Evolutionary conservation across 2,797 vertebrate species (phyloP).

Genomic region (Scolopax bukidnonensis): DNA sequence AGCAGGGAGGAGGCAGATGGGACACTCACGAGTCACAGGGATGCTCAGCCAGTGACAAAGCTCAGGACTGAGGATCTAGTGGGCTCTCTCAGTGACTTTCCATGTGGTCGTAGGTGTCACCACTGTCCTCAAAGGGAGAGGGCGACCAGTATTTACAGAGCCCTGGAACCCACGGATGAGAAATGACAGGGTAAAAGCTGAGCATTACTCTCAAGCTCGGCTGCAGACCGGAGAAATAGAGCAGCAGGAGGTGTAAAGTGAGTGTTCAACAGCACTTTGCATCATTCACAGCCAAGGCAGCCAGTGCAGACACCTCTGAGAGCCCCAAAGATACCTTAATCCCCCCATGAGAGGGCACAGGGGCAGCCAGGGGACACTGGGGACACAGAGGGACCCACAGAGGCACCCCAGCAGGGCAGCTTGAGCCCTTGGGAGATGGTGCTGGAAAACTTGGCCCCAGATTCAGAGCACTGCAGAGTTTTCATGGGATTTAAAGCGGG

Average conservation of each 20-base stretch:
- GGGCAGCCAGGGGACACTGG: background rate
- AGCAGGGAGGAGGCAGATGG: background rate
- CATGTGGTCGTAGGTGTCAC: background rate
- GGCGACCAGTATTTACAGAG: background rate
- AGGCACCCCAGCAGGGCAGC: background rate
- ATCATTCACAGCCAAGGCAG: background rate
- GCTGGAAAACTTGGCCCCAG: rapidly evolving
- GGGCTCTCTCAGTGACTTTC: background rate
- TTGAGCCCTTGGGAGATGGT: background rate
- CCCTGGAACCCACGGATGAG: rapidly evolving
- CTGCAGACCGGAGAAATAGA: background rate
- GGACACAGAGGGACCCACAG: background rate
- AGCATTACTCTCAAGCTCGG: background rate
- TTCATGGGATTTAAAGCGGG: background rate
- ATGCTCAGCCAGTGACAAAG: background rate
- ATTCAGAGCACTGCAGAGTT: background rate
- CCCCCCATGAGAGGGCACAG: rapidly evolving
- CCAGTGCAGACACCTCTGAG: background rate
- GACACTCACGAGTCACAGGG: rapidly evolving
- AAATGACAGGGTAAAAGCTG: background rate
- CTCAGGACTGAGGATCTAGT: background rate
- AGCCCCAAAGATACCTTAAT: background rate
- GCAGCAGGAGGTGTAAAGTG: background rate
- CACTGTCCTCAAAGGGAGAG: background rate
- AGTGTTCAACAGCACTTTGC: background rate